Conservation (phyloP, 2,888 invertebrate genomes). For the Cremastobaeus sp. region DNA sequence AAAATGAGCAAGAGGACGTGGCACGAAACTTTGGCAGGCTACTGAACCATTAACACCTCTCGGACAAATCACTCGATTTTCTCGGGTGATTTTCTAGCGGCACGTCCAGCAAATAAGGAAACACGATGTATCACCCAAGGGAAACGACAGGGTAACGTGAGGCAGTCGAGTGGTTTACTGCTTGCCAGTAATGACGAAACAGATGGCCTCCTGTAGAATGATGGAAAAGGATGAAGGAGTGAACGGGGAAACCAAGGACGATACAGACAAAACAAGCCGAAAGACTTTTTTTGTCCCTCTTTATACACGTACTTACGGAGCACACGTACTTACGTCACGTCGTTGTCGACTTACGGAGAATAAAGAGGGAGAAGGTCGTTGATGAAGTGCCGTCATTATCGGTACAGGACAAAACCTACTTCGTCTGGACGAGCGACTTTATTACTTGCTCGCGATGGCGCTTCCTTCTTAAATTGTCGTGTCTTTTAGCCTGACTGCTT, state of each 20-base stretch:
- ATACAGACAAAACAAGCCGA: constrained; percentile 51
- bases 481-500: constrained; percentile 50
- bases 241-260: constrained; percentile 36
- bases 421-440: constrained; percentile 74
- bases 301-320: constrained; percentile 60
- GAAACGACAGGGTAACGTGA: constrained; percentile 69
- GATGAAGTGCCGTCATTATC: constrained; percentile 78
- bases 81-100: constrained; percentile 77
- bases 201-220: constrained; percentile 75
- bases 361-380: constrained; percentile 67
- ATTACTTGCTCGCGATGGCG: constrained; percentile 74
- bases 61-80: constrained; percentile 79
- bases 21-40: constrained; percentile 33
- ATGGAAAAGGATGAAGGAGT: constrained; percentile 48
- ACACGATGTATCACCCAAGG: constrained; percentile 78
- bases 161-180: constrained; percentile 74
- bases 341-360: constrained; percentile 71
- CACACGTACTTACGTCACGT: constrained; percentile 57
- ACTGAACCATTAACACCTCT: constrained; percentile 75
- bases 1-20: constrained; percentile 39
- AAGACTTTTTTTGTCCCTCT: constrained; percentile 17
- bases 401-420: constrained; percentile 76
- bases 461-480: constrained; percentile 67
- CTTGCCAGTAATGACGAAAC: constrained; percentile 78
- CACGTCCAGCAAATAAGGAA: constrained; percentile 78